phyloP scores from a whole-genome alignment of 2,113 vertebrate genomes.

The Murina feae region DNA sequence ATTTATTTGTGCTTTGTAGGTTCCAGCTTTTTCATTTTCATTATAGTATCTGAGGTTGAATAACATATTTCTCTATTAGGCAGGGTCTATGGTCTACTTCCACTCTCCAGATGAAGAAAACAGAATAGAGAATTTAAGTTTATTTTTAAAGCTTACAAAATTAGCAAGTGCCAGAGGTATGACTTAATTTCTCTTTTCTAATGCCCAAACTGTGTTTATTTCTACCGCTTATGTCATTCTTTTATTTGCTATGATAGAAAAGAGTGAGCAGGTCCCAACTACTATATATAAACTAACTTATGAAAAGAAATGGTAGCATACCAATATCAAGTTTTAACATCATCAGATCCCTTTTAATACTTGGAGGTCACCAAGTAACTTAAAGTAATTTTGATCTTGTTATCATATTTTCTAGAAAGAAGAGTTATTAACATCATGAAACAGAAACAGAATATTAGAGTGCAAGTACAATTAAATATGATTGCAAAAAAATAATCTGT shows the following conservation, averaged over 20 bases:
- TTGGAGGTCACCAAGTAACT: background rate
- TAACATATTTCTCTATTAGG: background rate
- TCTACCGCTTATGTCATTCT: background rate
- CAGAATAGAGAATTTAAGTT: background rate
- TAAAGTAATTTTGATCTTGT: background rate
- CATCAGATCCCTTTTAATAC: background rate
- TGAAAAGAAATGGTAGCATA: background rate
- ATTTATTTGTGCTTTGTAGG: background rate
- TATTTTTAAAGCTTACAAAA: background rate
- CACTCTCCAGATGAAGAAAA: background rate
- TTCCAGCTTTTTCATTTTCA: background rate
- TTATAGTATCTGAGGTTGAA: background rate
- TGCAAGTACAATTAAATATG: background rate
- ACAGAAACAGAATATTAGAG: background rate
- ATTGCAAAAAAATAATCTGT: background rate
- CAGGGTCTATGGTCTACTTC: background rate
- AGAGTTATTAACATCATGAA: background rate
- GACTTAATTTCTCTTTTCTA: background rate
- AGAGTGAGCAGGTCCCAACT: background rate
- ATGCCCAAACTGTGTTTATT: background rate
- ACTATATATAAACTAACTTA: background rate
- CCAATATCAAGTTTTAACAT: background rate
- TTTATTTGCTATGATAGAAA: constrained; percentile 6
- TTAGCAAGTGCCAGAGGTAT: background rate
- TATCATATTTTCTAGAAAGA: constrained; percentile 20